Conservation (phyloP, 2,113 vertebrate species). For the Ceyx margarethae region DNA sequence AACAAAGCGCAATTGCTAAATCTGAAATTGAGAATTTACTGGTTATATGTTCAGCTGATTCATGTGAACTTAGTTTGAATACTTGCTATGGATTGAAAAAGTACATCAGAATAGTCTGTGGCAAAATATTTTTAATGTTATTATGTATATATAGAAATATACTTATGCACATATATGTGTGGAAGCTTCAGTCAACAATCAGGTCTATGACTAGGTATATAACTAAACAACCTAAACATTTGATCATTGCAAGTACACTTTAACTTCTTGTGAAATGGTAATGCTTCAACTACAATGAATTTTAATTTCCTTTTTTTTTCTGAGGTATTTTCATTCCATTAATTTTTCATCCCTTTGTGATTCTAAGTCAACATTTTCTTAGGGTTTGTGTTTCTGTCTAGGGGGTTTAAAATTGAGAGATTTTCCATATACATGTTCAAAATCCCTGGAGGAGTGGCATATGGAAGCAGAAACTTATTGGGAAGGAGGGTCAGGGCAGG, state of each 20-base stretch:
- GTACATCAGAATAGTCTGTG: neutral
- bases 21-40: neutral
- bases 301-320: neutral
- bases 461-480: slow-evolving; percentile 41
- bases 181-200: neutral
- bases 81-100: neutral
- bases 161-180: neutral
- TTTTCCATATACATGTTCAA: neutral
- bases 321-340: neutral
- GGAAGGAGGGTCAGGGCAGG: neutral
- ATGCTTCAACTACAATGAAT: neutral
- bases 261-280: neutral
- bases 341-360: neutral
- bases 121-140: neutral
- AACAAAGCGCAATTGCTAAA: neutral
- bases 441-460: slow-evolving; percentile 2
- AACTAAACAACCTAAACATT: neutral
- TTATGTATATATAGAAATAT: neutral
- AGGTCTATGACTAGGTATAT: neutral
- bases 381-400: neutral
- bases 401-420: neutral
- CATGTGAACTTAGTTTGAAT: neutral
- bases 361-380: neutral
- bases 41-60: neutral
- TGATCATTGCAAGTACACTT: neutral